These are phyloP conservation scores for Sebastes umbrosus DNA, from an alignment of 2,797 vertebrate genomes.

Conservation along the genomic window DNA sequence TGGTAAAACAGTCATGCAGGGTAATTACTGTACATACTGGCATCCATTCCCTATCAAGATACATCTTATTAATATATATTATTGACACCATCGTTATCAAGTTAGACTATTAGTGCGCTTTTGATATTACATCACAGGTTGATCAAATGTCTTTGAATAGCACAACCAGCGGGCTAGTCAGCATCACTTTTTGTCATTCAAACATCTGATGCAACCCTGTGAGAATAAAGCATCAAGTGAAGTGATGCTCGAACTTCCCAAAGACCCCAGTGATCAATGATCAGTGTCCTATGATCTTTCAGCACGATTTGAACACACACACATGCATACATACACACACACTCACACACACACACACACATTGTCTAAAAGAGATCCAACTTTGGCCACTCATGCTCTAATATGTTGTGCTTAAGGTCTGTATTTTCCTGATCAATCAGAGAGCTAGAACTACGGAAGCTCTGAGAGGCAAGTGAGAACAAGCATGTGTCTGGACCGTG, in stretches of 20 bases:
- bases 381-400: slow-evolving; percentile 41
- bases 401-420: slow-evolving; percentile 46
- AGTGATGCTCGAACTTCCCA: slow-evolving; percentile 46
- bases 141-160: slow-evolving; percentile 62
- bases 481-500: too few species aligned
- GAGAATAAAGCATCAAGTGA: slow-evolving; percentile 55
- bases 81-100: slow-evolving; percentile 64
- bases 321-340: background rate
- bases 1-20: slow-evolving; percentile 54
- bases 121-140: slow-evolving; percentile 68
- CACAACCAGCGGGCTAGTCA: slow-evolving; percentile 63
- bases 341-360: slow-evolving; percentile 34
- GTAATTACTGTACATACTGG: slow-evolving; percentile 68
- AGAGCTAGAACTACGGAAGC: background rate
- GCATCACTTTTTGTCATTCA: slow-evolving; percentile 51
- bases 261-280: slow-evolving; percentile 50
- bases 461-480: background rate
- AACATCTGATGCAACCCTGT: slow-evolving; percentile 61
- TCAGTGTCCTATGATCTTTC: slow-evolving; percentile 59
- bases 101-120: slow-evolving; percentile 77
- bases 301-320: slow-evolving; percentile 58
- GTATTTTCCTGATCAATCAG: slow-evolving; percentile 32
- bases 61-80: slow-evolving; percentile 71
- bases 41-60: slow-evolving; percentile 58
- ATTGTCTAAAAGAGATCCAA: slow-evolving; percentile 73